These are phyloP conservation scores for Scolanthus callimorphus DNA, from an alignment of 92 coral and sea anemone genomes.

Conservation along the genomic window DNA sequence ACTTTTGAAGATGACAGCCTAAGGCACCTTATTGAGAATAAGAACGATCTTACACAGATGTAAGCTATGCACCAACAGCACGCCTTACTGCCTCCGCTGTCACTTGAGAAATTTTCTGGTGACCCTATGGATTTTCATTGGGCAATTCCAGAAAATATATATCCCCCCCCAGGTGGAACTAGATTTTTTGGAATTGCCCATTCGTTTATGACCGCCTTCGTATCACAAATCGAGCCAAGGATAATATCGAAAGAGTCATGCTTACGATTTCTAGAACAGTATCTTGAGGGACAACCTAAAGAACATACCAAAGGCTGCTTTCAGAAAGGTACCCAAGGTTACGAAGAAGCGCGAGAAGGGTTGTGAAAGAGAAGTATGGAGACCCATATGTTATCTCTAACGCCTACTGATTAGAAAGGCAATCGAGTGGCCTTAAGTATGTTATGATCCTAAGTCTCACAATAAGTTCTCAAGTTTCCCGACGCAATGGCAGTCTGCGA, in stretches of 20 bases:
- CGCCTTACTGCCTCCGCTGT: constrained; percentile 25
- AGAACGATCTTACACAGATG: constrained; percentile 5
- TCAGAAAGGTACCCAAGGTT: constrained; percentile 30
- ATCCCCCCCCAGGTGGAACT: too few relatives aligned
- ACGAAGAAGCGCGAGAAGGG: constrained; percentile 30
- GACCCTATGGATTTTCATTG: constrained; percentile 44
- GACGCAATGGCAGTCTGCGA: constrained; percentile 43
- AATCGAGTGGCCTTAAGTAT: constrained; percentile 28
- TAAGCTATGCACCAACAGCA: constrained; percentile 38
- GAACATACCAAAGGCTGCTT: constrained; percentile 50
- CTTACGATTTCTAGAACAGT: constrained; percentile 40
- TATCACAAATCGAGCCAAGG: constrained; percentile 26
- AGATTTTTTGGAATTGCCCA: too few relatives aligned
- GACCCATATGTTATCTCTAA: constrained; percentile 43
- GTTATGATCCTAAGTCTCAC: constrained; percentile 13
- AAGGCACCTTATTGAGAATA: neutral
- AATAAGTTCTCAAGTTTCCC: constrained; percentile 37
- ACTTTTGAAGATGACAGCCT: neutral
- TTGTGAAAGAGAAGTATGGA: constrained; percentile 36
- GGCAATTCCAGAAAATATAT: too few relatives aligned
- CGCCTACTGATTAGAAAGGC: constrained; percentile 28
- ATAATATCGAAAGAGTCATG: constrained; percentile 7
- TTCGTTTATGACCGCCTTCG: constrained; percentile 26
- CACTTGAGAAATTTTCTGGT: constrained; percentile 36
- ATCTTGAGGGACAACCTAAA: constrained; percentile 38